Conservation (phyloP, 2,797 vertebrate genomes). For the Stomatorhinus walkeri region DNA sequence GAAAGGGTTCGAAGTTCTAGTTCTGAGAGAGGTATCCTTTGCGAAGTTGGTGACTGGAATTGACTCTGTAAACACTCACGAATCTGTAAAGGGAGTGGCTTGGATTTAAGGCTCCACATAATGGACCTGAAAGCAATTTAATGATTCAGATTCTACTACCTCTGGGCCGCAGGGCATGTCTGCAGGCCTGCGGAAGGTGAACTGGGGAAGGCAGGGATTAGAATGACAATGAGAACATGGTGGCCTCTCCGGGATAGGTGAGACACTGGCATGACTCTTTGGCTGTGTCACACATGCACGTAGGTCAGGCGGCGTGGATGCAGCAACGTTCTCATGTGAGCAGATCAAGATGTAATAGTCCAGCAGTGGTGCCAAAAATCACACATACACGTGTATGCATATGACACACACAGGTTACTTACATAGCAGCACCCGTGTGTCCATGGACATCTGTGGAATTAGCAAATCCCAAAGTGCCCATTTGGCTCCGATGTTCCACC, state of each 20-base stretch:
- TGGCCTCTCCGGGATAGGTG: not conserved
- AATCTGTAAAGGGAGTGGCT: not conserved
- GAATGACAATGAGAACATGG: not conserved
- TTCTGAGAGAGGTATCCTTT: not conserved
- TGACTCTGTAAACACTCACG: not conserved
- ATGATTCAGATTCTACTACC: not conserved
- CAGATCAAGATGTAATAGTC: not conserved
- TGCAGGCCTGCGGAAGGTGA: not conserved
- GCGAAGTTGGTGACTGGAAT: not conserved
- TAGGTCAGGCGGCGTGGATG: not conserved
- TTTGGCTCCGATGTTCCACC: not conserved
- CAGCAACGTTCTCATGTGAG: not conserved
- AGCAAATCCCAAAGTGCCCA: not conserved
- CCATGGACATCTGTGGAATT: not conserved
- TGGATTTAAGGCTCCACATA: not conserved
- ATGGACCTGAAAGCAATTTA: not conserved
- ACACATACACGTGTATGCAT: not conserved
- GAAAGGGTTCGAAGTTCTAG: not conserved
- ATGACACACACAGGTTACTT: not conserved
- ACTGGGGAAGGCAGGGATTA: not conserved
- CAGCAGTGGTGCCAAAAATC: not conserved
- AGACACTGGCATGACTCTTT: not conserved
- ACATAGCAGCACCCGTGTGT: not conserved
- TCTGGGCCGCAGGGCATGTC: not conserved
- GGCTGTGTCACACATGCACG: not conserved